Base-by-base conservation (phyloP, 2,797 vertebrate species). In the Chrysocyon brachyurus region DNA sequence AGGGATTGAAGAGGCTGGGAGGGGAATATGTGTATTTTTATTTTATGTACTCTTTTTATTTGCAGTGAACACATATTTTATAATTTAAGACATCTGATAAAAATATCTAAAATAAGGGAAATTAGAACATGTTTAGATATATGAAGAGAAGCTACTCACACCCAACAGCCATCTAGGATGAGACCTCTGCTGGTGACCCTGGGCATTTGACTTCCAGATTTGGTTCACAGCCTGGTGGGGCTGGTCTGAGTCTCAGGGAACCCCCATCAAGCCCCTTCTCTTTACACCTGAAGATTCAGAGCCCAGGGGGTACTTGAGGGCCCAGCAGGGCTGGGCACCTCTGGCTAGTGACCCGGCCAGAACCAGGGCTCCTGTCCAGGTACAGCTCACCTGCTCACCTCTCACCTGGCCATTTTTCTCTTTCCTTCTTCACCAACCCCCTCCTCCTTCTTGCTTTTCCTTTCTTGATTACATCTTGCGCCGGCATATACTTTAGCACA, bases 381-480 rank as follows among this genome's bases (percentile, higher is more conserved):
- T 92, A 52, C 2, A 96, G 46, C 19, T 59, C 22, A 64, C 17
- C 33, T 59, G 19, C 54, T 95, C 28, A 59, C 85, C 11, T 90
- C 84, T 93, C 52, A 49, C 54, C 72, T 83, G 31, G 46, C 66
- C 7, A n/a, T 77, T 96, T 93, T 91, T 78, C 33, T 95, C 31
- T 91, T 79, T 64, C 46, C 46, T 82, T 78, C 63, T 40, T 64
- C 19, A 21, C 72, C 81, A 61, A 21, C 10, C 33, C 31, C 5
- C 19, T 6, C 14, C 2, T 5, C 21, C 28, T 49, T 64, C 81
- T 77, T 88, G 56, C 40, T 82, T 94, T 96, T 54, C 19, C 68
- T 91, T 96, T 15, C 17, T 52, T 82, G 87, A 94, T 95, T 96
- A 64, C 70, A 83, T 94, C 84, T 97, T 96, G 64, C 40, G 28